Evolutionary conservation across 1,140 invertebrate species (phyloP).

Genomic region (Hylaeus volcanicus): DNA sequence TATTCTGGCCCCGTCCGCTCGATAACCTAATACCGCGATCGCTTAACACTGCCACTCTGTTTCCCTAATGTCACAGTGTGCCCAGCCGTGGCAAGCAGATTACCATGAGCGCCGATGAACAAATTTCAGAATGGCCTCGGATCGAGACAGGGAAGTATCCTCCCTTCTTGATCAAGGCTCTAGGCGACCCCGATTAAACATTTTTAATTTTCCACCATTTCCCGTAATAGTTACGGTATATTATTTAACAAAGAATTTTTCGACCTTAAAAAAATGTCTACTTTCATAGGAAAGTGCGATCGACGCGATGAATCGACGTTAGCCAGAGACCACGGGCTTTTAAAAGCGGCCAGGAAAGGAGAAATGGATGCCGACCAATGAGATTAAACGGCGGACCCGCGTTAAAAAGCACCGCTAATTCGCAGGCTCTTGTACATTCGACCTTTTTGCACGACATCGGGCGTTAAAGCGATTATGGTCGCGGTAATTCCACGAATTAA

Average conservation of each 20-base stretch:
- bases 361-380: slow-evolving; percentile 50
- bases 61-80: slow-evolving; percentile 33
- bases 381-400: slow-evolving; percentile 50
- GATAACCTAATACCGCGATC: slow-evolving; percentile 50
- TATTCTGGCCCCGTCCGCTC: slow-evolving; percentile 23
- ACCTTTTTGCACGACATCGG: slow-evolving; percentile 46
- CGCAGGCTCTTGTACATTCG: slow-evolving; percentile 57
- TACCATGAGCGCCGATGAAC: slow-evolving; percentile 24
- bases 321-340: background rate
- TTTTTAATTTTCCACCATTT: too few species aligned
- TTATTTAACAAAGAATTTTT: background rate
- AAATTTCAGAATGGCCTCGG: slow-evolving; percentile 24
- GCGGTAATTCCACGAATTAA: slow-evolving; percentile 62
- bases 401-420: slow-evolving; percentile 62
- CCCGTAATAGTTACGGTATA: background rate
- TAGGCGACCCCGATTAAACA: background rate
- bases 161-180: too few species aligned
- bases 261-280: background rate
- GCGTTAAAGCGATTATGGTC: slow-evolving; percentile 63
- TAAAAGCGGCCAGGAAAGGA: slow-evolving; percentile 43
- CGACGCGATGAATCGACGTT: slow-evolving; percentile 6
- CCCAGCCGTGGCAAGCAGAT: slow-evolving; percentile 24
- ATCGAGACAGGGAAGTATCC: too few species aligned
- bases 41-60: slow-evolving; percentile 32
- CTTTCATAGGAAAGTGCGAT: background rate